These are phyloP conservation scores for Chanos chanos DNA, from an alignment of 2,797 vertebrate species.

Conservation along the genomic window DNA sequence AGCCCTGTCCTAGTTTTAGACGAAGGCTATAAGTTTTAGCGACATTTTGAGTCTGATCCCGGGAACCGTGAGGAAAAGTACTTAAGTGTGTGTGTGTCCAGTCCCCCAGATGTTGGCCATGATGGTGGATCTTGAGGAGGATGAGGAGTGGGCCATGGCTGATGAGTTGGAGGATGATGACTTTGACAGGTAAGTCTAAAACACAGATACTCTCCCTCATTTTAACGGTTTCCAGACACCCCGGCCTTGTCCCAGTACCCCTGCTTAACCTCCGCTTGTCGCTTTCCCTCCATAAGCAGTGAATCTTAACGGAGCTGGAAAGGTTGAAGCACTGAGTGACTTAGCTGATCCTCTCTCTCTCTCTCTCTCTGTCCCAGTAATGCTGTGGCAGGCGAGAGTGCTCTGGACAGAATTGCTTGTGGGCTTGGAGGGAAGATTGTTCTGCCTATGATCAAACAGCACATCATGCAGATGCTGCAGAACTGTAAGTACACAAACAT, in stretches of 20 bases:
- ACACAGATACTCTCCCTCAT: too few species aligned
- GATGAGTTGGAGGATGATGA: conserved; percentile 97
- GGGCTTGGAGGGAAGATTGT: conserved; percentile 97
- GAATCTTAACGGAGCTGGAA: too few species aligned
- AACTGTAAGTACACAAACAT: conserved; percentile 78
- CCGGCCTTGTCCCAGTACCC: too few species aligned
- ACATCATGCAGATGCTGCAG: conserved; percentile 98
- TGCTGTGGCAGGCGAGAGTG: conserved; percentile 95
- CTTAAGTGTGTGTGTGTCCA: conserved; percentile 50
- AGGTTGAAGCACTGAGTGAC: too few species aligned
- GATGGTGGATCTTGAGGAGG: conserved; percentile 99
- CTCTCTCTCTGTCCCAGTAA: conserved; percentile 69
- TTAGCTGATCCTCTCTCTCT: too few species aligned
- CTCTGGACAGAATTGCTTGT: conserved; percentile 94
- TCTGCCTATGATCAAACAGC: conserved; percentile 96
- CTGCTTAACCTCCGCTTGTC: background rate
- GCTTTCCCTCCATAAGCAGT: background rate
- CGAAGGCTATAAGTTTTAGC: too few species aligned
- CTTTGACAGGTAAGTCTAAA: conserved; percentile 84
- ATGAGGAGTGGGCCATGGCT: conserved; percentile 94
- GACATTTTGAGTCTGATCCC: too few species aligned
- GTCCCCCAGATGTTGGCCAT: conserved; percentile 97
- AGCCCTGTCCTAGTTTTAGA: background rate
- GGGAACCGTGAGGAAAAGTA: too few species aligned
- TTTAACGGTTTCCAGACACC: too few species aligned